Conservation (phyloP, 1,140 invertebrate genomes). For the Drosophila kikkawai region DNA sequence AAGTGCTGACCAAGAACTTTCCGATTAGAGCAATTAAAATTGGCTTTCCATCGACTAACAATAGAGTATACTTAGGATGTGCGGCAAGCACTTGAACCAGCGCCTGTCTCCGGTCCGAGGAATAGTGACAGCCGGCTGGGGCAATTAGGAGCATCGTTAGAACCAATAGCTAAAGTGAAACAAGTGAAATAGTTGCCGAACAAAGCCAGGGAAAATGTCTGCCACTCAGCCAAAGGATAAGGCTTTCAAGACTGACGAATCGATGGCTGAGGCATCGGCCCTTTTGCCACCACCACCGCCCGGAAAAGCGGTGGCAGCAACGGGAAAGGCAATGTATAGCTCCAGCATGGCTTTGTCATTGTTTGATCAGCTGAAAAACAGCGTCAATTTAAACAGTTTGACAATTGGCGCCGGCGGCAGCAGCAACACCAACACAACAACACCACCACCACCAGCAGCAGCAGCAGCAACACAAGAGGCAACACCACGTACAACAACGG, state of each 20-base stretch:
- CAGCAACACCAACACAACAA: conserved; percentile 23
- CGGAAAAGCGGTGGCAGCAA: conserved; percentile 9
- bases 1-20: conserved; percentile 24
- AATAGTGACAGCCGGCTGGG: conserved; percentile 20
- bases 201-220: conserved; percentile 61
- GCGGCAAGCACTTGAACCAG: conserved; percentile 25
- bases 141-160: conserved; percentile 37
- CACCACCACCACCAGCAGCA: conserved; percentile 3
- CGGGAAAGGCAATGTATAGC: conserved; percentile 56
- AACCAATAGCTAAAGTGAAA: conserved; percentile 14
- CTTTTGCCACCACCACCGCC: neutral
- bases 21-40: conserved; percentile 33
- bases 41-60: conserved; percentile 23
- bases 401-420: conserved; percentile 57
- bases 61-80: conserved; percentile 13
- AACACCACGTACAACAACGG: conserved; percentile 20
- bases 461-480: conserved; percentile 9
- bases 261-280: neutral
- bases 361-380: conserved; percentile 84
- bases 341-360: conserved; percentile 69
- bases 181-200: conserved; percentile 41
- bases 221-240: conserved; percentile 57
- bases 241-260: conserved; percentile 50
- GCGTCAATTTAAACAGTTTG: conserved; percentile 74
- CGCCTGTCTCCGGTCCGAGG: conserved; percentile 1